Conservation (phyloP, 1,140 invertebrate species). For the Trachelipus rathkii region DNA sequence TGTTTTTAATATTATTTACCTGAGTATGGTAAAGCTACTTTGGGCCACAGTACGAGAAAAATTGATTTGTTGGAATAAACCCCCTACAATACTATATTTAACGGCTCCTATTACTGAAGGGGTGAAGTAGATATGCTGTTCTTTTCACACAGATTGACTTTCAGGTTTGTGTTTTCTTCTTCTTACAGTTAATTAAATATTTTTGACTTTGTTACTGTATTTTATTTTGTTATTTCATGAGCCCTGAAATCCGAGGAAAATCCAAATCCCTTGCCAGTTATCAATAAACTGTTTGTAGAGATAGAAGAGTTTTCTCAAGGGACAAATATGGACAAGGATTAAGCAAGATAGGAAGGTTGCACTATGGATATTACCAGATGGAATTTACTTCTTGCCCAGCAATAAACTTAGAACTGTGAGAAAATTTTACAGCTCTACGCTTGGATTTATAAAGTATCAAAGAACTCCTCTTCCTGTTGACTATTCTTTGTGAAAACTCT, state of each 20-base stretch:
- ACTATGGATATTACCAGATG: slow-evolving; percentile 42
- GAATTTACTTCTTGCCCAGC: slow-evolving; percentile 30
- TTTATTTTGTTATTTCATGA: too few relatives aligned
- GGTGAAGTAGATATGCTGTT: background rate
- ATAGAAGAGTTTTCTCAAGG: too few relatives aligned
- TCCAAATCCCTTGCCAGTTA: too few relatives aligned
- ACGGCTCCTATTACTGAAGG: background rate
- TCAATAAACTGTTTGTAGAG: too few relatives aligned
- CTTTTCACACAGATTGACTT: background rate
- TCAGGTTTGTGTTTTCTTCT: too few relatives aligned
- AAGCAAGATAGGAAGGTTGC: slow-evolving; percentile 37
- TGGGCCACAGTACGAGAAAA: background rate
- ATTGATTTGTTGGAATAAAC: background rate
- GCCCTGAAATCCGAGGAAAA: too few relatives aligned
- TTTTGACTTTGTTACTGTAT: too few relatives aligned
- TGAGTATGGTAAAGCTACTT: background rate
- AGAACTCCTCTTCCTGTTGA: slow-evolving; percentile 18
- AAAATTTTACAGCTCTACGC: slow-evolving; percentile 14
- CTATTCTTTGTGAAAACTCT: slow-evolving; percentile 34
- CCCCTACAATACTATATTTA: background rate
- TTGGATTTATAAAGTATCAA: background rate
- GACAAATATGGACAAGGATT: too few relatives aligned
- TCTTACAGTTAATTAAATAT: too few relatives aligned
- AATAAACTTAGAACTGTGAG: background rate
- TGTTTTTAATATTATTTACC: background rate